Evolutionary conservation across 2,113 vertebrate genomes (phyloP), one percentile per base, ranked within the genome.

Genomic region (Hippoglossus stenolepis): DNA sequence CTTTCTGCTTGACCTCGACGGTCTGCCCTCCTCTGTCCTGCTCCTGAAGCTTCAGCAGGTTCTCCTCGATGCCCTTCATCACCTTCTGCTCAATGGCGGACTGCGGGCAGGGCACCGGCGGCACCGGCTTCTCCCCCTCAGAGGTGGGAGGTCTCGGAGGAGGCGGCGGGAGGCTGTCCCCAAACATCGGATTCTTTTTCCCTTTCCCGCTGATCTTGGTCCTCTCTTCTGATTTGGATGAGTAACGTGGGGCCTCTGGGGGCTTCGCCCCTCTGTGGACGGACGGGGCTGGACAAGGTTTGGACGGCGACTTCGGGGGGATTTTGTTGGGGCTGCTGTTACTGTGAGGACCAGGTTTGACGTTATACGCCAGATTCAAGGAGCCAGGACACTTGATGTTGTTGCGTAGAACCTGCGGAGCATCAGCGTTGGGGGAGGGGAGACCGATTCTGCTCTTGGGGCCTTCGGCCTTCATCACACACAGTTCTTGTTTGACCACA

Each of bases 11-110:
- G 21, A 94, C 94, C 82, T 98, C 97, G 0, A 77, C 57, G 0
- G 60, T 35, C 0, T 92, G 96, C 0, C 45, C 84, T 7, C 92
- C 92, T 49, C 95, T 82, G 69, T 96, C 97, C 91, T 96, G 97
- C 81, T 96, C 96, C 89, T 97, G 96, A 20, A 96, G 95, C 74
- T 97, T 94, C 70, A 98, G 91, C 91, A 98, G 90, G 1, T 98
- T 98, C 90, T 98, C 97, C 92, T 98, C 96, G 0, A 99, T 99
- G 80, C 97, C 97, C 70, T 97, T 98, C 97, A 99, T 99, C 77
- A 99, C 97, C 87, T 98, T 98, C 91, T 98, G 97, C 91, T 99
- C 97, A 1, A 98, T 98, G 87, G 96, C 96, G 0, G 97, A 97
- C 9, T 96, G 96, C 0, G 78, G 91, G 47, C 12, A 90, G 10